Evolutionary conservation across 1,140 invertebrate genomes (phyloP).

Genomic region (Drosophila varians): DNA sequence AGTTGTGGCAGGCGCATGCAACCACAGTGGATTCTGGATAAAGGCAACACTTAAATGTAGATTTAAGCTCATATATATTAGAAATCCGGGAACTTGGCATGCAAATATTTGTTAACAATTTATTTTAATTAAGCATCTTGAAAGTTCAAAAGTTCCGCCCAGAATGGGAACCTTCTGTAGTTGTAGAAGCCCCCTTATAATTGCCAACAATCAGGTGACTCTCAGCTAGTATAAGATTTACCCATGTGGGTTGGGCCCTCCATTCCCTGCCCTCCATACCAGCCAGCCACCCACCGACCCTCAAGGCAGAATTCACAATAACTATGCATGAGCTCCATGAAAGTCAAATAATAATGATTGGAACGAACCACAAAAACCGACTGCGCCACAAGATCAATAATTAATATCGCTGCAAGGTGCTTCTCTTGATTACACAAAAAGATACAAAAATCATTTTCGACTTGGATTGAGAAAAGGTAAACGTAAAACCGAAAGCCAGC

Average conservation of each 20-base stretch:
- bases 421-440: constrained; percentile 43
- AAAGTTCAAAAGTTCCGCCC: not conserved
- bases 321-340: constrained; percentile 37
- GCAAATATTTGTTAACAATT: not conserved
- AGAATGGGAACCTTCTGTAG: constrained; percentile 10
- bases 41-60: not conserved
- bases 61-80: not conserved
- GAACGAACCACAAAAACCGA: constrained; percentile 44
- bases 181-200: constrained; percentile 17
- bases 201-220: constrained; percentile 43
- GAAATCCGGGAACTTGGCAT: not conserved
- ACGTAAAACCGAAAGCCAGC: constrained; percentile 21
- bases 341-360: constrained; percentile 49
- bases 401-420: constrained; percentile 49
- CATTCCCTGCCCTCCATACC: not conserved
- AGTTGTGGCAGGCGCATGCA: constrained; percentile 40
- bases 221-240: constrained; percentile 38
- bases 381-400: constrained; percentile 50
- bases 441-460: constrained; percentile 15
- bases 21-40: constrained; percentile 25
- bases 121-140: not conserved
- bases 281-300: not conserved
- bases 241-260: constrained; percentile 34
- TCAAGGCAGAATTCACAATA: constrained; percentile 24
- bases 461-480: constrained; percentile 7